phyloP scores from a whole-genome alignment of 2,113 vertebrate species.

The Mustelus asterias region DNA sequence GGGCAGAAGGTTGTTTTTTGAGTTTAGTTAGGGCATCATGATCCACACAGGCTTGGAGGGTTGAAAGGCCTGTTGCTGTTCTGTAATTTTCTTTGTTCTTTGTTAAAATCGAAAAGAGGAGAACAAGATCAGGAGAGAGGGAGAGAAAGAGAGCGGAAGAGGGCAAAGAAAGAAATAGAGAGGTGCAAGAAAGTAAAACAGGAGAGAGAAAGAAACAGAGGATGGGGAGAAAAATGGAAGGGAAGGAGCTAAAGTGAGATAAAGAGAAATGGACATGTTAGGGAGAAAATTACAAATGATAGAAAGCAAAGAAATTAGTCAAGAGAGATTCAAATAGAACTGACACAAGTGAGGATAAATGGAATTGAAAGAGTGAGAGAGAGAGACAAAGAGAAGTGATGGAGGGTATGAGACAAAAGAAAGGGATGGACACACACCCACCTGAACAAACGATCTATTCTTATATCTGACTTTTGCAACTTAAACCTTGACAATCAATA shows the following conservation, averaged over 20 bases:
- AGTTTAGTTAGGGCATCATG: too few relatives aligned
- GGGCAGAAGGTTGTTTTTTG: too few relatives aligned
- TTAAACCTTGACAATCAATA: background rate
- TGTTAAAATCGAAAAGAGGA: background rate
- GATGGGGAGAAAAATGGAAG: background rate
- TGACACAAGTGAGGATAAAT: background rate
- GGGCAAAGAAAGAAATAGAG: background rate
- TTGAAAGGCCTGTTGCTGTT: too few relatives aligned
- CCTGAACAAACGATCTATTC: background rate
- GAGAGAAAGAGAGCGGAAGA: background rate
- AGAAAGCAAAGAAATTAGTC: background rate
- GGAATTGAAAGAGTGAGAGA: background rate
- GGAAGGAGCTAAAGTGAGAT: background rate
- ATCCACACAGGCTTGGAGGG: too few relatives aligned
- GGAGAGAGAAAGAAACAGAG: background rate
- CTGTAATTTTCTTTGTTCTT: too few relatives aligned
- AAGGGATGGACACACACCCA: background rate
- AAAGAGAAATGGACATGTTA: background rate
- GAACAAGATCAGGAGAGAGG: background rate
- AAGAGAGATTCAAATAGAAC: background rate
- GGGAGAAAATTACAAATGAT: background rate
- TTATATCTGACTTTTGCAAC: background rate
- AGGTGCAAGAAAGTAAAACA: background rate
- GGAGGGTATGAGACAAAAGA: background rate
- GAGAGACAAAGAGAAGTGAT: background rate